Evolutionary conservation across 2,113 vertebrate species (phyloP), one percentile per base, ranked within the genome.

Genomic region (Melanerpes aurifrons): DNA sequence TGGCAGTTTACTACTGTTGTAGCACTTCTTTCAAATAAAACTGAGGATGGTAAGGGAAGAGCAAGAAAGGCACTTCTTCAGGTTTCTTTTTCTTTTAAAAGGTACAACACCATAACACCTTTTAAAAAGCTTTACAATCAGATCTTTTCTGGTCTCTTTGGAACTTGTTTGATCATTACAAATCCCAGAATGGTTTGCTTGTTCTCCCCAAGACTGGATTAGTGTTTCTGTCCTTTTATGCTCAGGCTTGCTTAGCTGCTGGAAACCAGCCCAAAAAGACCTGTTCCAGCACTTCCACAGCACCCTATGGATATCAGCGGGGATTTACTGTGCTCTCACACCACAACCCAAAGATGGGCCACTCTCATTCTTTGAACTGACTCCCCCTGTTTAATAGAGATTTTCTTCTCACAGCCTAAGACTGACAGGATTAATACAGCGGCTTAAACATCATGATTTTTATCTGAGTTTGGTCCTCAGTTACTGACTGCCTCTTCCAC

Each of bases 361-460:
- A 15, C 31, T 18, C 29, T 62, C 43, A 17, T 12, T 5, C 0
- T 28, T 82, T 5, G 2, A 58, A 43, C 50, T 61, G 28, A 48
- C 59, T 59, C 35, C 43, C 21, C 13, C 53, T 64, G 50, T 88
- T 92, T 82, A 66, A 69, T 6, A 63, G 18, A 11, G 59, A 47
- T 86, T 87, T 86, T 73, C 57, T 72, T 47, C 56, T 78, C 17
- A 1, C 63, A 66, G 4, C 62, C 80, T 35, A 81, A 88, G 88
- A 90, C 20, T 90, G 88, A 77, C 50, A 81, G 73, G 62, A 84
- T 92, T 88, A 88, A 88, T 88, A 85, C 69, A 81, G 58, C 47
- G 26, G 57, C 67, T 87, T 80, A 61, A 88, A 29, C 45, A 64
- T 53, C 5, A 15, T 25, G 32, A 73, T 86, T 89, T 92, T 74